Conservation (phyloP, 2,113 vertebrate species). For the Otolemur garnettii region DNA sequence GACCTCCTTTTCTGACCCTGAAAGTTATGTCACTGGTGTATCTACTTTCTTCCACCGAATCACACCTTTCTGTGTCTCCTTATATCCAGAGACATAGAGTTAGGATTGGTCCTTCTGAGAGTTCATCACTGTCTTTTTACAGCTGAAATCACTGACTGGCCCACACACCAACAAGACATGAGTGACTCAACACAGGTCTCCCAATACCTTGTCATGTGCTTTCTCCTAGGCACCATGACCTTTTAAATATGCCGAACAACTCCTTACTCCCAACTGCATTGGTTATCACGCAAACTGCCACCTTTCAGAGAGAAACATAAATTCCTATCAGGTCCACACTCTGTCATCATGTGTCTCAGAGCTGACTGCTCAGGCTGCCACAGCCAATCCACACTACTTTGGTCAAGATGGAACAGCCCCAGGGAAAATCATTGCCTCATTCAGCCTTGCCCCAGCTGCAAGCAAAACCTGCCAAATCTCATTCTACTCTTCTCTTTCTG, state of each 20-base stretch:
- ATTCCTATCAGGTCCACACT: conserved; percentile 76
- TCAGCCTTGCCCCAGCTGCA: conserved; percentile 77
- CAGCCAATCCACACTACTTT: conserved; percentile 67
- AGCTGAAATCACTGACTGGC: background rate
- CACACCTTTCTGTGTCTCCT: background rate
- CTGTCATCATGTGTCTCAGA: conserved; percentile 65
- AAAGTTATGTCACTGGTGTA: background rate
- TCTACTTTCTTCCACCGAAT: background rate
- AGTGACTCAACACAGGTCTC: background rate
- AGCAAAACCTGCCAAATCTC: conserved; percentile 85
- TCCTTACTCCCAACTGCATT: background rate
- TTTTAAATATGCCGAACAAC: background rate
- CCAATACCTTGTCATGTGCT: fast-evolving
- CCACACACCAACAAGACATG: fast-evolving
- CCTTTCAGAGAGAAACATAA: conserved; percentile 68
- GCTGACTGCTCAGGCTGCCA: conserved; percentile 74
- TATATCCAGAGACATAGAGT: background rate
- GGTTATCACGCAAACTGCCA: conserved; percentile 54
- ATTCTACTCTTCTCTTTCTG: conserved; percentile 59
- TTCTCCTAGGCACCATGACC: background rate
- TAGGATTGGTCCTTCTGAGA: background rate
- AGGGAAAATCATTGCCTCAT: conserved; percentile 76
- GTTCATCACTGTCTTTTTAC: background rate
- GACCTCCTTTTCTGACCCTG: background rate
- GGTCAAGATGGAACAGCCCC: conserved; percentile 74